Percentiles rank a stretch among this genome's conserved stretches.
These are phyloP conservation scores for Buathra laborator DNA, from an alignment of 2,888 invertebrate genomes.

Conservation along the genomic window DNA sequence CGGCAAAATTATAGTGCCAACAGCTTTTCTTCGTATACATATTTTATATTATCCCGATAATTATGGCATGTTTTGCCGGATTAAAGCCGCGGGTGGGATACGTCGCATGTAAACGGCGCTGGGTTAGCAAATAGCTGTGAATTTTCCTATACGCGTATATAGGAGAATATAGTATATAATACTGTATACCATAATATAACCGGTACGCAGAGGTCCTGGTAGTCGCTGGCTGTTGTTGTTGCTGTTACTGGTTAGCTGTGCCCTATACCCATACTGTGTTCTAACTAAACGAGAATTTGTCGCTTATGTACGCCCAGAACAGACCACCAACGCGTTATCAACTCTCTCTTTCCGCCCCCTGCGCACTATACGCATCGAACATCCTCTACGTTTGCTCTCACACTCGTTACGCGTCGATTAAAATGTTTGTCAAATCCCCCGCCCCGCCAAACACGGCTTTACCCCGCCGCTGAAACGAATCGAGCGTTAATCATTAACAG, in stretches of 20 bases:
- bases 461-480: slow-evolving; percentile 18
- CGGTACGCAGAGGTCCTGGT: slow-evolving; percentile 25
- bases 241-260: slow-evolving; percentile 16
- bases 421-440: slow-evolving; percentile 58
- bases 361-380: neutral
- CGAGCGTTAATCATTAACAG: slow-evolving; percentile 52
- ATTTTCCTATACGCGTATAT: slow-evolving; percentile 48
- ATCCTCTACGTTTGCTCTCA: slow-evolving; percentile 20
- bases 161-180: slow-evolving; percentile 39
- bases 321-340: slow-evolving; percentile 55
- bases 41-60: slow-evolving; percentile 67
- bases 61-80: slow-evolving; percentile 60
- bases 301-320: slow-evolving; percentile 57
- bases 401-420: slow-evolving; percentile 63
- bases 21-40: slow-evolving; percentile 19
- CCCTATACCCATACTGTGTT: slow-evolving; percentile 33
- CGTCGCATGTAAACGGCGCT: slow-evolving; percentile 33
- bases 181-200: slow-evolving; percentile 28
- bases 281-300: slow-evolving; percentile 63
- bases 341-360: neutral
- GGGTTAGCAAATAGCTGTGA: slow-evolving; percentile 50
- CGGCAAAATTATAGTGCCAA: neutral
- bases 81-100: slow-evolving; percentile 30
- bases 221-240: slow-evolving; percentile 28
- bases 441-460: neutral